Percentiles rank a stretch among this genome's conserved stretches.
Conservation (phyloP, 92 coral and sea anemone species). For the Micromussa lordhowensis region DNA sequence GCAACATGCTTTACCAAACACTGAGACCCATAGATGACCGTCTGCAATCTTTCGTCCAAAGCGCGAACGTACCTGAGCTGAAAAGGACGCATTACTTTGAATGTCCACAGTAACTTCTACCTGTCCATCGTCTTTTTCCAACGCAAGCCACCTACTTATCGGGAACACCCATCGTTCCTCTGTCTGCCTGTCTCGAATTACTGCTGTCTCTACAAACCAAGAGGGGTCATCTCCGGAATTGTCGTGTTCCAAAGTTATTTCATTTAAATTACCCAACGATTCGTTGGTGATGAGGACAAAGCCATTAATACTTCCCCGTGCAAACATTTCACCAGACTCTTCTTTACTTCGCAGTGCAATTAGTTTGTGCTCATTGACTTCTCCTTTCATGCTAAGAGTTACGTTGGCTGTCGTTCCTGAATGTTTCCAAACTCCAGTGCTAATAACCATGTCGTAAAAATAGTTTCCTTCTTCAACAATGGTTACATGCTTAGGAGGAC, state of each 20-base stretch:
- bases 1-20: constrained; percentile 48
- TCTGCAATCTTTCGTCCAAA: constrained; percentile 52
- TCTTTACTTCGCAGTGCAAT: constrained; percentile 15
- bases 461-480: constrained; percentile 23
- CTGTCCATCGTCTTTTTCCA: constrained; percentile 56
- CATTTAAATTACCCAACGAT: constrained; percentile 33
- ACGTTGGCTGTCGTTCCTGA: constrained; percentile 42
- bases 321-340: constrained; percentile 20
- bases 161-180: constrained; percentile 55
- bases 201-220: constrained; percentile 61
- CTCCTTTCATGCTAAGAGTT: constrained; percentile 6
- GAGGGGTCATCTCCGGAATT: constrained; percentile 59
- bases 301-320: constrained; percentile 60
- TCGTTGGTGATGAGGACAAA: constrained; percentile 27
- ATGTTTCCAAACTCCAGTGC: constrained; percentile 46
- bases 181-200: constrained; percentile 37
- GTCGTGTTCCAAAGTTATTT: constrained; percentile 52
- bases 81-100: constrained; percentile 13
- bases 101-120: constrained; percentile 44
- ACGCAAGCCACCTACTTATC: constrained; percentile 58
- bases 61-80: constrained; percentile 51
- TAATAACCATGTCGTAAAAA: constrained; percentile 30
- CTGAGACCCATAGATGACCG: constrained; percentile 74
- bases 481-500: constrained; percentile 5
- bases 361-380: neutral